Base-by-base conservation (phyloP, 2,797 vertebrate genomes). In the Remorina albescens region DNA sequence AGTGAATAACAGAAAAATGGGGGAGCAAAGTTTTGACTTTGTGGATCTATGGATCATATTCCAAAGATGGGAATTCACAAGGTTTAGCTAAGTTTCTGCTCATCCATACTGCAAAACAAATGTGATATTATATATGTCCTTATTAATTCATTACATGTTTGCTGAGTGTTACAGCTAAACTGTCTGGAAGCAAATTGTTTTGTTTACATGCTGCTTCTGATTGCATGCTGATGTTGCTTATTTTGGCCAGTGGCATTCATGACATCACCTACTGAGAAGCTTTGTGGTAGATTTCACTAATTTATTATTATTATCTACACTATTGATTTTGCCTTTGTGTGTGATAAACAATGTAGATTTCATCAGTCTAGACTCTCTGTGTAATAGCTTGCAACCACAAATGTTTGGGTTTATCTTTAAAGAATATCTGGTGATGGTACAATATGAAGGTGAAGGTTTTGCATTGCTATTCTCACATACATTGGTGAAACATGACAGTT, bases 91-190 rank as follows among this genome's bases (percentile, higher is more conserved):
- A 34, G 32, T 34, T 34, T 34, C 6, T 34, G 32, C 32, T 34
- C 32, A 34, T 6, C 8, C 32, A 34, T 34, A 34, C 6, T 34
- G 32, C 8, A 4, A 32, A 32, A 8, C 8, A 32, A 4, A 32
- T 32, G 30, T 32, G 30, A 32, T 34, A 34, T 7, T 9, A 7
- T 44, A 2, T 44, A 44, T 44, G 8, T 2, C 8, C 18, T 42
- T 15, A 18, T 41, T 5, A 16, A 41, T 16, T 41, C 4, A 16
- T 26, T 51, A n/a, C 30, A 49, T 62, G 34, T 10, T 4, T 12
- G 6, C 39, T 44, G 18, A 49, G 61, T 50, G 61, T 65, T 51
- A n/a, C 2, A 51, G 47, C 32, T 64, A 28, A 41, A 41, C 16
- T 51, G 47, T 36, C 60, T 5, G 6, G 50, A 21, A 50, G 32